Conservation (phyloP, 2,113 vertebrate species). For the Chamaetylas fuelleborni region DNA sequence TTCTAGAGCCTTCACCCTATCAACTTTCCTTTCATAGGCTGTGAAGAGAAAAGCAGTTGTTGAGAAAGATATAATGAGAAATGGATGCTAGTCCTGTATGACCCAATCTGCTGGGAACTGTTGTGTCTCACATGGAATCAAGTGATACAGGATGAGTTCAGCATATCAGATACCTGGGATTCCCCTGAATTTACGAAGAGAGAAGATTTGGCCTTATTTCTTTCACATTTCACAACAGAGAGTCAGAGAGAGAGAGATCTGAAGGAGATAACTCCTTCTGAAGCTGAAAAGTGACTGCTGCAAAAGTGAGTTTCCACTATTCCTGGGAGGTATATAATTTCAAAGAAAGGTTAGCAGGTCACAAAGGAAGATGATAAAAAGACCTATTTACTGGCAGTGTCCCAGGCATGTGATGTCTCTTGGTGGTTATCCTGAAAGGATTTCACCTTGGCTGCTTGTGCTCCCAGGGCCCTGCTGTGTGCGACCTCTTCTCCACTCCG, state of each 20-base stretch:
- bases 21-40: constrained; percentile 41
- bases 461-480: neutral
- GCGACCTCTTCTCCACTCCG: neutral
- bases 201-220: neutral
- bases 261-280: neutral
- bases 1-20: neutral
- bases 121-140: neutral
- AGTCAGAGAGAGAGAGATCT: neutral
- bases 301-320: neutral
- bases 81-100: neutral
- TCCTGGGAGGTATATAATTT: neutral
- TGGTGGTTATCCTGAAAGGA: neutral
- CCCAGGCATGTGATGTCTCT: neutral
- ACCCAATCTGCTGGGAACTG: neutral
- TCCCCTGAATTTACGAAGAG: neutral
- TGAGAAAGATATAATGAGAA: neutral
- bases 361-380: neutral
- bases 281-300: neutral
- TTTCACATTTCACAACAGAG: neutral
- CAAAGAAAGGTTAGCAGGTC: neutral
- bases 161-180: neutral
- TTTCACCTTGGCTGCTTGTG: neutral
- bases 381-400: neutral
- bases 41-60: neutral
- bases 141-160: neutral